Base-by-base conservation (phyloP, 2,113 vertebrate genomes). In the Pongo abelii region DNA sequence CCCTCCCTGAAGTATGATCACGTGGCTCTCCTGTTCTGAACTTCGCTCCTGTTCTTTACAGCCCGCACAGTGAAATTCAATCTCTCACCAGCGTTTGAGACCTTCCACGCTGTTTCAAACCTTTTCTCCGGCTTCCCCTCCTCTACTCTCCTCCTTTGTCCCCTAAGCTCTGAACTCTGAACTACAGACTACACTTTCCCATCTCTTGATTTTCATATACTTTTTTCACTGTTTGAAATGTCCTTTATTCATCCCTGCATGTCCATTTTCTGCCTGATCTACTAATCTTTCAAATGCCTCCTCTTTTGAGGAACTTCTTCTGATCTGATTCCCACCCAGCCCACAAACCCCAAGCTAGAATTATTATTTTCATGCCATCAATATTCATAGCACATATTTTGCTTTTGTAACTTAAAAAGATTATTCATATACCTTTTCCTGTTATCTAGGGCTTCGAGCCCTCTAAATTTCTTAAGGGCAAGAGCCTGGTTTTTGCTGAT, bases 351-450 rank as follows among this genome's bases (percentile, higher is more conserved):
- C 17, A 89, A 92, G 67, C 13, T 57, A 52, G 57, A 93, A 86
- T 92, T 79, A 17, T 17, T 59, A 86, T 94, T 78, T 85, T 75
- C 10, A 25, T 89, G 57, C 43, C 12, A 3, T n/a, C 17, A 85
- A 72, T n/a, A 81, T 59, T 75, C 59, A 38, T 16, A 69, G 78
- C 52, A 87, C 3, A 61, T 86, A 95, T 83, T 94, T 59, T 75
- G 22, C 59, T 89, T 96, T 96, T 94, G 16, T 92, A 84, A 50
- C 30, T 79, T 95, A 43, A 61, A 78, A 92, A 84, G n/a, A 79
- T 78, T 79, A 92, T 83, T 59, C 9, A 1, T 16, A 10, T 75
- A 35, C 61, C 10, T 94, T 88, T 74, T 93, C 8, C 32, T 84
- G 27, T 77, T 70, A 70, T 74, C 17, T 87, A 11, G 88, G 78